Percentiles rank a stretch among this genome's conserved stretches.
Conservation (phyloP, 2,888 invertebrate species). For the Germaria angustata region DNA sequence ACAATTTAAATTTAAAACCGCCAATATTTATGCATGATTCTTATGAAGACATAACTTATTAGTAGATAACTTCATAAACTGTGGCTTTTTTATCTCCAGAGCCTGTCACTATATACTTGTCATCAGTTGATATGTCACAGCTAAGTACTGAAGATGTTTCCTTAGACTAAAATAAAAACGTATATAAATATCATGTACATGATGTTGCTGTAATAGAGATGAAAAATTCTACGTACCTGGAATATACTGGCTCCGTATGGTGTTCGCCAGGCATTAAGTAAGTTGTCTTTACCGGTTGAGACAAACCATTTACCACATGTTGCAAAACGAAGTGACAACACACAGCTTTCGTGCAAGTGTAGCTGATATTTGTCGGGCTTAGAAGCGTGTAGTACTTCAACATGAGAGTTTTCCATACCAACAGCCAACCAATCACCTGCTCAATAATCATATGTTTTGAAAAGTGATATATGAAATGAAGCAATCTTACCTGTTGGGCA, state of each 20-base stretch:
- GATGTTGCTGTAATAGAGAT: neutral
- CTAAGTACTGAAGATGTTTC: slow-evolving; percentile 98
- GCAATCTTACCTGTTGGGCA: slow-evolving; percentile 88
- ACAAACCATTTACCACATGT: slow-evolving; percentile 99
- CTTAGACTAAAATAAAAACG: slow-evolving; percentile 85
- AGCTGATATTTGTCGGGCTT: slow-evolving; percentile 98
- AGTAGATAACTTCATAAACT: slow-evolving; percentile 97
- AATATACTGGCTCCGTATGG: slow-evolving; percentile 99
- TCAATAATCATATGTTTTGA: neutral
- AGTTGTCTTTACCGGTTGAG: slow-evolving; percentile 98
- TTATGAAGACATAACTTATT: slow-evolving; percentile 69
- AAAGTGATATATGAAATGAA: neutral
- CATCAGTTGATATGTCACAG: slow-evolving; percentile 98
- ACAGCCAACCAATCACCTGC: slow-evolving; percentile 96
- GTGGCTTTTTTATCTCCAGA: slow-evolving; percentile 99
- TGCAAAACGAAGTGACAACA: slow-evolving; percentile 96
- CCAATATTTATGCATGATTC: slow-evolving; percentile 53
- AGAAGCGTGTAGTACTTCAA: slow-evolving; percentile 94
- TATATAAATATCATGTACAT: neutral
- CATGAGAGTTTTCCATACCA: slow-evolving; percentile 98
- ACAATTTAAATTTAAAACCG: slow-evolving; percentile 56
- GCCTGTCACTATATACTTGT: slow-evolving; percentile 98
- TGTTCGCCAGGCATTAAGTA: slow-evolving; percentile 98
- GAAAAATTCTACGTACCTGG: slow-evolving; percentile 85
- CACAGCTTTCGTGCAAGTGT: slow-evolving; percentile 97